Evolutionary conservation across 2,113 vertebrate species (phyloP), one percentile per base, ranked within the genome.

Genomic region (Eretmochelys imbricata): DNA sequence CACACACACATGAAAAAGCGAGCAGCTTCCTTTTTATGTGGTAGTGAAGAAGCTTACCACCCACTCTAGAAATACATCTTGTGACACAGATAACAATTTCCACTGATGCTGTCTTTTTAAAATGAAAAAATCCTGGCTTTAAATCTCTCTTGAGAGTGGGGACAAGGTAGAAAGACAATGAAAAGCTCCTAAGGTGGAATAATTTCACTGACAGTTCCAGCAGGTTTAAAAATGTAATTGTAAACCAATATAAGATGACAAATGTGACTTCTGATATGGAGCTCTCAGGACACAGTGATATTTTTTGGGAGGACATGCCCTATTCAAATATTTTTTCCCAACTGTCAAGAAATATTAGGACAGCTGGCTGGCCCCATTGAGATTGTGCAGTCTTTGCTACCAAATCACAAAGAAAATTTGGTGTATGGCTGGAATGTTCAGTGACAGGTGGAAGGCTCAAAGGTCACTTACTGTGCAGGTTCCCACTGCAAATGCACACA

Each of bases 401-500:
- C 81, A 69, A 96, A 84, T 94, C 82, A 96, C 89, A 96, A 93
- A 93, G 93, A 96, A 97, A 97, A 69, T 4, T 1, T 1, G 5
- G 59, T 31, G 49, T 88, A 90, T 87, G 85, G 87, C 72, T 93
- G 94, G 95, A 95, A 97, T 96, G 89, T 84, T 87, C 75, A 25
- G 53, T 10, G 54, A 95, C 96, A 97, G 62, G 91, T 95, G 95
- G 96, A 93, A 97, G 95, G 90, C 79, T 97, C 96, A 96, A 96
- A 91, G 85, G 90, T 94, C 14, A 95, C 75, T 83, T 93, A 97
- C 95, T 51, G 86, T 85, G 84, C 72, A 91, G 86, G 86, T 93
- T 89, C 85, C n/a, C 88, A 25, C 24, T 93, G 84, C 10, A 80
- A 94, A 89, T 59, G 29, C 81, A 62, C 35, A 49, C 55, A 53